These are phyloP conservation scores for Troides oblongomaculatus DNA, from an alignment of 2,888 invertebrate species.

Conservation along the genomic window DNA sequence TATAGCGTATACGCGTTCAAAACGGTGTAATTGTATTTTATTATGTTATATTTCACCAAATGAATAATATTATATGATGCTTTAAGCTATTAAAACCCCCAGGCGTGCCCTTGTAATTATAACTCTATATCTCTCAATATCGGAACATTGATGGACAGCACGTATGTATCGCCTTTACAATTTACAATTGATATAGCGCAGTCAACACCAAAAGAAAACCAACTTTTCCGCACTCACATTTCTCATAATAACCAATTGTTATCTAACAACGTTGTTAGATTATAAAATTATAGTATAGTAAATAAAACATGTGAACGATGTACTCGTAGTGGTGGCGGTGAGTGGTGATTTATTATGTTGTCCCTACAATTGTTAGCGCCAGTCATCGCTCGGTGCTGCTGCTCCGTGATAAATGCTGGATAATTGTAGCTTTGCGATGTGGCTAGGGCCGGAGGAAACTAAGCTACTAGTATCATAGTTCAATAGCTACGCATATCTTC, in stretches of 20 bases:
- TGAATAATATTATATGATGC: no score
- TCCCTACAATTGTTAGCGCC: slow-evolving; percentile 15
- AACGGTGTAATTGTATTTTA: slow-evolving; percentile 12
- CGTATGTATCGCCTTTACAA: no score
- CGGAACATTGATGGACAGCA: no score
- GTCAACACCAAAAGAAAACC: no score
- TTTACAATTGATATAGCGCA: no score
- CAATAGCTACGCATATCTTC: no score
- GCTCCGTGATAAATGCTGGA: slow-evolving; percentile 19
- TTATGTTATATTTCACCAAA: slow-evolving; percentile 1
- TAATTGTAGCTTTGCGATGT: slow-evolving; percentile 16
- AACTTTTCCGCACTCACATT: neutral
- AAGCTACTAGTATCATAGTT: neutral
- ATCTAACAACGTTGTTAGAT: slow-evolving; percentile 5
- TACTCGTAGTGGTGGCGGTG: neutral
- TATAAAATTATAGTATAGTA: neutral
- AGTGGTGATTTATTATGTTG: slow-evolving; percentile 20
- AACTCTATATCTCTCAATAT: no score
- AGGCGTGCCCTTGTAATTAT: no score
- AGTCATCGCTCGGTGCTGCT: slow-evolving; percentile 18
- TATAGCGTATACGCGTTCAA: neutral
- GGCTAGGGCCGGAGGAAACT: neutral
- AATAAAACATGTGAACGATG: slow-evolving; percentile 9
- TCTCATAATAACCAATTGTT: slow-evolving; percentile 11
- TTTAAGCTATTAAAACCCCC: no score